Conservation (phyloP, 2,113 vertebrate genomes). For the Hepsetus odoe region DNA sequence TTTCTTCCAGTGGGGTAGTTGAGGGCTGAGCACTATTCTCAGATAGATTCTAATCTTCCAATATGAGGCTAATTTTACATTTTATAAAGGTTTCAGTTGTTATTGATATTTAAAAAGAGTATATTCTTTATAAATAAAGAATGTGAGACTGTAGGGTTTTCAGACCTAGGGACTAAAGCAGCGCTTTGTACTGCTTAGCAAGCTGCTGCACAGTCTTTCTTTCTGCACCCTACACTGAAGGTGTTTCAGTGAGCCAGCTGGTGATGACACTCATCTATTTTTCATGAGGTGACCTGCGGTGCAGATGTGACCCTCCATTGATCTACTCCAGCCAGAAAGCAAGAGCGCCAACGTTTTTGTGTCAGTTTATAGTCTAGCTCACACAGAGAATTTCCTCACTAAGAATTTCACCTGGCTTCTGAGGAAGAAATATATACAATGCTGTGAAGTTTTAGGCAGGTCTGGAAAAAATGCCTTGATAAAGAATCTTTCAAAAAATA, state of each 20-base stretch:
- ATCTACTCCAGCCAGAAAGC: constrained; percentile 30
- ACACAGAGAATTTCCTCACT: background rate
- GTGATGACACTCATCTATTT: constrained; percentile 38
- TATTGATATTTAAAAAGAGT: no score
- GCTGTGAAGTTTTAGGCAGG: background rate
- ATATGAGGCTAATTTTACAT: no score
- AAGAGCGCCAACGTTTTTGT: background rate
- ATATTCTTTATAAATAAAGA: background rate
- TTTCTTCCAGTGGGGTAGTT: no score
- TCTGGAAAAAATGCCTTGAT: background rate
- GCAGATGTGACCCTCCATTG: constrained; percentile 34
- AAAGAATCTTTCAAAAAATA: no score
- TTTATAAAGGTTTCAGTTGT: no score
- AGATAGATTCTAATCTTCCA: no score
- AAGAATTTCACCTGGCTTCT: background rate
- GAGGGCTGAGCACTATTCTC: no score
- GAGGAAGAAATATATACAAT: no score
- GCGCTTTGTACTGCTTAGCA: background rate
- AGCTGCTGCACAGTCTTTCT: background rate
- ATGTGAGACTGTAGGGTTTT: background rate
- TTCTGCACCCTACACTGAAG: background rate
- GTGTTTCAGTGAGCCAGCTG: constrained; percentile 29
- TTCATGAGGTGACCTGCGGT: constrained; percentile 39
- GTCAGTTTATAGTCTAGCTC: background rate
- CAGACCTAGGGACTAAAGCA: background rate